Evolutionary conservation across 1,140 invertebrate genomes (phyloP), one percentile per base, ranked within the genome.

Genomic region (Tetranychus urticae): DNA sequence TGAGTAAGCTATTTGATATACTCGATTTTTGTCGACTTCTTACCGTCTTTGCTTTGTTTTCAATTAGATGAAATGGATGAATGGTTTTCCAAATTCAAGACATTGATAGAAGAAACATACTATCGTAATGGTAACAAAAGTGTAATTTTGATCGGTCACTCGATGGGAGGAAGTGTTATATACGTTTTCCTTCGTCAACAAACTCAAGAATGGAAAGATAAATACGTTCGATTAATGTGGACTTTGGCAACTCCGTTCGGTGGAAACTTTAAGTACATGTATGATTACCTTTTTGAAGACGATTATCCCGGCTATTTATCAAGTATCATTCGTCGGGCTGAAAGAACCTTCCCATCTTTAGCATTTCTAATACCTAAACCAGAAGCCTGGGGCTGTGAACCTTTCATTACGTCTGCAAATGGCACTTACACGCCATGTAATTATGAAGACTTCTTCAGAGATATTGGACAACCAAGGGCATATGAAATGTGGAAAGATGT

Each of bases 181-280:
- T 74, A 89, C 34, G 81, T 87, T 68, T 92, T 97, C 71, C 76
- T 96, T 13, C 83, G 86, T 68, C 70, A 77, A 59, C 84, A 86
- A 72, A 75, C 71, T 6, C 79, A 85, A 70, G 67, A 70, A 13
- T 97, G 93, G 93, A 97, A 97, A 71, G 79, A 88, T 64, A 86
- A 88, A 74, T 92, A 88, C 70, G 81, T 99, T 23, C 74, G 79
- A 63, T 71, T 80, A 14, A 73, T 92, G 58, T 79, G 98, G 2
- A 83, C 86, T 2, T 70, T 98, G 14, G 83, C 86, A 42, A 90
- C 85, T n/a, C 88, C 87, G 8, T 98, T 90, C 88, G 90, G 81
- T 42, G 93, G 93, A 14, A 85, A 88, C 33, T 78, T 91, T 0
- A 97, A 97, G 74, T 84, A 89, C 6, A 71, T 96, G 0, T 88